A percentile compares a stretch with the other conserved stretches of the same genome.
Conservation (phyloP, 2,113 vertebrate species). For the Stegastes partitus region DNA sequence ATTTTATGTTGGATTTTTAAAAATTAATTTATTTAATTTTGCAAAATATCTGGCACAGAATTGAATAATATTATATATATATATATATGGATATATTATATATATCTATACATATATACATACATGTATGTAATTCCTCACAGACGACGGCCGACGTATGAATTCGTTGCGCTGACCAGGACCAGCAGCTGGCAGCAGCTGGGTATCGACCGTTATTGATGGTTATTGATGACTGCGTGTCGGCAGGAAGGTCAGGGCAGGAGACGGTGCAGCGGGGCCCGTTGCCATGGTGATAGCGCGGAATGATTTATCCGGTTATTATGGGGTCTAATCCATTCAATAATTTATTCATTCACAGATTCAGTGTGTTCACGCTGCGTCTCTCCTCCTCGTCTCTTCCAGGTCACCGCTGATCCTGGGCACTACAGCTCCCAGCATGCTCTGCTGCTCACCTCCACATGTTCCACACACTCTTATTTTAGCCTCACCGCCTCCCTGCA, state of each 20-base stretch:
- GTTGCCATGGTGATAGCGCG: conserved; percentile 65
- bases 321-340: conserved; percentile 60
- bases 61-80: too few species aligned
- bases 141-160: background rate
- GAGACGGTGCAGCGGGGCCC: conserved; percentile 51
- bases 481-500: conserved; percentile 58
- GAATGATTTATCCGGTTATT: conserved; percentile 67
- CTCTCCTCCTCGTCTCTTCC: conserved; percentile 51
- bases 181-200: conserved; percentile 23
- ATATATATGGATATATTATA: too few species aligned
- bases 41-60: too few species aligned
- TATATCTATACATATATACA: too few species aligned
- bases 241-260: conserved; percentile 66
- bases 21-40: too few species aligned
- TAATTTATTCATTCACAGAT: conserved; percentile 70
- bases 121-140: background rate
- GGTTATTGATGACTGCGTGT: conserved; percentile 46
- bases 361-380: conserved; percentile 58
- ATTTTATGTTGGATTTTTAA: too few species aligned
- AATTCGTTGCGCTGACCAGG: background rate
- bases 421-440: conserved; percentile 56
- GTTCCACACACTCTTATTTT: conserved; percentile 72
- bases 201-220: conserved; percentile 63
- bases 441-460: conserved; percentile 63
- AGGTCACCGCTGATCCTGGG: conserved; percentile 64